phyloP scores from a whole-genome alignment of 1,140 invertebrate genomes.

The Pseudomyrmex concolor region DNA sequence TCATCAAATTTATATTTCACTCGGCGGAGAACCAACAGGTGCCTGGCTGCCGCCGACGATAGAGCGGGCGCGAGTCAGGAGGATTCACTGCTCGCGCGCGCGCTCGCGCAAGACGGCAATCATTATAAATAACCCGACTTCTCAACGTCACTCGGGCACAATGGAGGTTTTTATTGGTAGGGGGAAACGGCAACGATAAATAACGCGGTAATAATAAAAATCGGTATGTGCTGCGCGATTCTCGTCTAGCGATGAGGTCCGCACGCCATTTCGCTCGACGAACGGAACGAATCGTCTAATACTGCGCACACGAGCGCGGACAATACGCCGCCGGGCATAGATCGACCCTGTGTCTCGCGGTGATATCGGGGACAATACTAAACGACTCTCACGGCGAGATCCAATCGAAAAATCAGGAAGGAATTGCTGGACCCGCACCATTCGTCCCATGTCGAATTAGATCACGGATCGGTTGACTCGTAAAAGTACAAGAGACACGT shows the following conservation, averaged over 20 bases:
- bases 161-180: constrained; percentile 74
- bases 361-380: constrained; percentile 54
- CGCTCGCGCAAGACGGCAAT: constrained; percentile 68
- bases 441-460: constrained; percentile 52
- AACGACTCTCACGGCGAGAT: constrained; percentile 28
- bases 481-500: constrained; percentile 48
- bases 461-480: constrained; percentile 50
- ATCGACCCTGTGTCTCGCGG: constrained; percentile 42
- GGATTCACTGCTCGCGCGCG: constrained; percentile 18
- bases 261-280: constrained; percentile 58
- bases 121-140: constrained; percentile 78
- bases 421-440: constrained; percentile 32
- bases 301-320: constrained; percentile 46
- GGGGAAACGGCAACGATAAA: constrained; percentile 76
- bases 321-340: constrained; percentile 45
- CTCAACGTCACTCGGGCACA: constrained; percentile 70
- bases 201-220: constrained; percentile 80
- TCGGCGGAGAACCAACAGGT: constrained; percentile 77
- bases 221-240: constrained; percentile 36
- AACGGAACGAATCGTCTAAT: constrained; percentile 71
- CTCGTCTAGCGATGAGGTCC: constrained; percentile 29
- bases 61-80: constrained; percentile 6
- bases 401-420: constrained; percentile 47
- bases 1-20: constrained; percentile 80
- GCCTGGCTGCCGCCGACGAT: constrained; percentile 49